phyloP scores from a whole-genome alignment of 23 tunicate genomes.

The Halocynthia roretzi region DNA sequence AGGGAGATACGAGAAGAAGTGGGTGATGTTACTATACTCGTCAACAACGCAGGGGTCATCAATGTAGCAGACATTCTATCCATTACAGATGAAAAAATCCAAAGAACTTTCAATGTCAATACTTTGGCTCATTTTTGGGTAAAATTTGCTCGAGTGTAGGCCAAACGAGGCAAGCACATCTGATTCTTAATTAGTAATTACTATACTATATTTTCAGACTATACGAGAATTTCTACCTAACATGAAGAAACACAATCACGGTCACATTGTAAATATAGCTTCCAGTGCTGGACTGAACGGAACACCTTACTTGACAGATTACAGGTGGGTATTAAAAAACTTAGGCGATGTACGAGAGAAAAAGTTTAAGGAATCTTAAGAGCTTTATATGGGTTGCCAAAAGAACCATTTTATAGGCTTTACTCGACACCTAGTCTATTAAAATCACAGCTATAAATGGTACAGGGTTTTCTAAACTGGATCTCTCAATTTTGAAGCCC shows the following conservation, averaged over 20 bases:
- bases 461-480: too few relatives aligned
- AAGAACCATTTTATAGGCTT: too few relatives aligned
- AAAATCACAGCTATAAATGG: too few relatives aligned
- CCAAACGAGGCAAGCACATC: too few relatives aligned
- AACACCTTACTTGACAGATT: slow-evolving; percentile 31
- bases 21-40: slow-evolving; percentile 64
- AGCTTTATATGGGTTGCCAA: too few relatives aligned
- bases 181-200: too few relatives aligned
- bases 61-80: slow-evolving; percentile 29
- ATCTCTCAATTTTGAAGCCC: too few relatives aligned
- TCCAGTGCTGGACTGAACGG: slow-evolving; percentile 26
- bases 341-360: background rate
- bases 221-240: slow-evolving; percentile 56
- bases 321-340: slow-evolving; percentile 26
- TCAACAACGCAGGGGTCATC: slow-evolving; percentile 65
- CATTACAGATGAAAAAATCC: slow-evolving; percentile 36
- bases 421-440: too few relatives aligned
- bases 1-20: slow-evolving; percentile 28
- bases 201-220: slow-evolving; percentile 21
- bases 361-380: too few relatives aligned
- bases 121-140: slow-evolving; percentile 52
- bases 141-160: background rate
- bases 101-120: slow-evolving; percentile 33
- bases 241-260: slow-evolving; percentile 58
- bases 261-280: slow-evolving; percentile 48